Evolutionary conservation across 1,140 invertebrate genomes (phyloP).

Genomic region (Apis dorsata): DNA sequence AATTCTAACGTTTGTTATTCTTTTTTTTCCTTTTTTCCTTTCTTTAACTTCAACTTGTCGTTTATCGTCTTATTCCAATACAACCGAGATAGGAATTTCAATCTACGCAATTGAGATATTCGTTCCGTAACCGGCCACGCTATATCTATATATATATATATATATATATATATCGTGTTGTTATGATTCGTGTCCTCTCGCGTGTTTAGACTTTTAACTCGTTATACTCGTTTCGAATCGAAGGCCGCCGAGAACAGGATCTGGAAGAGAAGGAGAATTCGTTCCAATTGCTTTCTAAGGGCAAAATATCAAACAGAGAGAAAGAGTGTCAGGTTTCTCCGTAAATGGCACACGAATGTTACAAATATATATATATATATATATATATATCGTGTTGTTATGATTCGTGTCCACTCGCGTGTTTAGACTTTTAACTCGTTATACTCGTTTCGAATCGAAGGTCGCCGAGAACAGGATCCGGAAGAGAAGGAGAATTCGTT

Average conservation of each 20-base stretch:
- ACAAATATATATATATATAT: too few species aligned
- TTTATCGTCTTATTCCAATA: constrained; percentile 1
- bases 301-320: too few species aligned
- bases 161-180: too few species aligned
- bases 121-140: not conserved
- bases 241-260: too few species aligned
- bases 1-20: not conserved
- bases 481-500: not conserved
- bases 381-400: not conserved
- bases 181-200: too few species aligned
- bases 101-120: constrained; percentile 41
- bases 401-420: not conserved
- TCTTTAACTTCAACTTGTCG: not conserved
- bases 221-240: too few species aligned
- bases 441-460: not conserved
- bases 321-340: too few species aligned
- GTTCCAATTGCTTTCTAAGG: too few species aligned
- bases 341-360: too few species aligned
- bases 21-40: too few species aligned
- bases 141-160: not conserved
- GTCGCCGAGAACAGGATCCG: not conserved
- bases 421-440: not conserved
- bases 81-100: constrained; percentile 13
- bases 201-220: too few species aligned
- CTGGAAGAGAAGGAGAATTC: too few species aligned